A percentile compares a stretch with the other conserved stretches of the same genome.
Conservation (phyloP, 2,113 vertebrate species). For the Myotis davidii region DNA sequence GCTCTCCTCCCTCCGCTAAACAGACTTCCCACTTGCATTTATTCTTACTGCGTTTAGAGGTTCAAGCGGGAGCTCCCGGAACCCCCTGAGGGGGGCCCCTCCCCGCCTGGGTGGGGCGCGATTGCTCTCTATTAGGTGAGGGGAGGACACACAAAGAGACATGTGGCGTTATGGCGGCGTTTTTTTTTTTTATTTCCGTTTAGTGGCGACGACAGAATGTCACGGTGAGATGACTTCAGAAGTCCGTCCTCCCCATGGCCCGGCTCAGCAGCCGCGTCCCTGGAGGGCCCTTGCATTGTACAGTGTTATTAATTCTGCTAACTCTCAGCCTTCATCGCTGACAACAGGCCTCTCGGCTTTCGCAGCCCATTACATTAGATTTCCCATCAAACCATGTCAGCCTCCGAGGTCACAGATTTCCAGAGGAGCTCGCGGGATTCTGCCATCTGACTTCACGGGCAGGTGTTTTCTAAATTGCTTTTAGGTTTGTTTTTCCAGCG, state of each 20-base stretch:
- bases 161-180: constrained; percentile 87
- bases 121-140: constrained; percentile 97
- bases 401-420: constrained; percentile 88
- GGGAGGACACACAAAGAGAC: constrained; percentile 89
- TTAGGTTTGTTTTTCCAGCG: constrained; percentile 89
- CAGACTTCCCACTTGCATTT: constrained; percentile 94
- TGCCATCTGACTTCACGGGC: constrained; percentile 89
- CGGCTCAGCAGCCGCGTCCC: constrained; percentile 85
- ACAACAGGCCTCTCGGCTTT: constrained; percentile 91
- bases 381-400: constrained; percentile 90
- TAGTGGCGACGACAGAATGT: constrained; percentile 90
- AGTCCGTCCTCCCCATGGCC: constrained; percentile 87
- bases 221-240: constrained; percentile 89
- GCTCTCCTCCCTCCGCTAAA: constrained; percentile 89
- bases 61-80: constrained; percentile 82
- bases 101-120: constrained; percentile 88
- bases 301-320: constrained; percentile 90
- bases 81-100: constrained; percentile 83
- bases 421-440: constrained; percentile 86
- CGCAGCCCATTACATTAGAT: constrained; percentile 91
- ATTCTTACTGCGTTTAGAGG: constrained; percentile 94
- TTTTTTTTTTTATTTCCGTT: constrained; percentile 90
- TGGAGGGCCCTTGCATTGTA: constrained; percentile 88
- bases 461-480: constrained; percentile 96
- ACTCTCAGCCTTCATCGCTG: constrained; percentile 91